phyloP scores from a whole-genome alignment of 2,113 vertebrate species.

The Craseonycteris thonglongyai region DNA sequence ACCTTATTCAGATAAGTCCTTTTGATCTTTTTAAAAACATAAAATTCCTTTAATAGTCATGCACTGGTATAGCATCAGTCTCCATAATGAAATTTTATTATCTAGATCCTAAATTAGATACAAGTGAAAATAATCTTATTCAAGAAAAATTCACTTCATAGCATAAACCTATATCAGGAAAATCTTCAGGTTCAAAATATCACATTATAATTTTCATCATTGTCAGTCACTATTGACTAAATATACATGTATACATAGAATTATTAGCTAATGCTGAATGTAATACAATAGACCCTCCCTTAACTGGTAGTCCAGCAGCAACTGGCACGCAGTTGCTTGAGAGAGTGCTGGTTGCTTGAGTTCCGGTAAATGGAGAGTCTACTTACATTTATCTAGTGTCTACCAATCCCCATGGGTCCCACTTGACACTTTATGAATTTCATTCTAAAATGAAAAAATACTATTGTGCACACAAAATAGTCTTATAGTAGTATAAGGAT shows the following conservation, averaged over 20 bases:
- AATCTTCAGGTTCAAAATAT: background rate
- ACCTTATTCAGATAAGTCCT: background rate
- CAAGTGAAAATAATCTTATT: background rate
- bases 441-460: background rate
- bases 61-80: background rate
- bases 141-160: background rate
- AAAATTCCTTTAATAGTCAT: background rate
- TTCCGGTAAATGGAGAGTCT: too few relatives aligned
- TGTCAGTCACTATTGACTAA: background rate
- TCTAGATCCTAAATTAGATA: background rate
- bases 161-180: background rate
- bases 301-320: too few relatives aligned
- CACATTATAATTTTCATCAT: background rate
- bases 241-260: background rate
- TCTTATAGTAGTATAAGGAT: background rate
- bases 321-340: too few relatives aligned
- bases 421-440: background rate
- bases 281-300: too few relatives aligned
- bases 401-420: too few relatives aligned
- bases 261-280: background rate
- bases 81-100: background rate
- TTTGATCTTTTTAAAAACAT: background rate
- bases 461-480: background rate
- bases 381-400: too few relatives aligned
- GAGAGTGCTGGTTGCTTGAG: too few relatives aligned